phyloP scores from a whole-genome alignment of 1,140 invertebrate genomes.

The Rhynchophorus ferrugineus region DNA sequence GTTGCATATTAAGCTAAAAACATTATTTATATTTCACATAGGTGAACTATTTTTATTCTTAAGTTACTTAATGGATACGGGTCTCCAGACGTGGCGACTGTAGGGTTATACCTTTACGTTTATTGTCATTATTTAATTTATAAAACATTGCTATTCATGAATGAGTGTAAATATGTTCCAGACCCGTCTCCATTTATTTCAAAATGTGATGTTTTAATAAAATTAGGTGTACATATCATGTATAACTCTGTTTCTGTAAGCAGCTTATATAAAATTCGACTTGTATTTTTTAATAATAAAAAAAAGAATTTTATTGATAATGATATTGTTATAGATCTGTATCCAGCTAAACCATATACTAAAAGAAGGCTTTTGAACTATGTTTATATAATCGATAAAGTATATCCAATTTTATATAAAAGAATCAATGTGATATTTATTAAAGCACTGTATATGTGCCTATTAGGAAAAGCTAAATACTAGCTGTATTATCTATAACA shows the following conservation, averaged over 20 bases:
- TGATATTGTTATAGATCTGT: background rate
- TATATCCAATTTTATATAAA: constrained; percentile 10
- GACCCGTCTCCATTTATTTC: constrained; percentile 13
- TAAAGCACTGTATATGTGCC: constrained; percentile 11
- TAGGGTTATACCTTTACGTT: too few species aligned
- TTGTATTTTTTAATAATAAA: constrained; percentile 6
- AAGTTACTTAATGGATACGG: background rate
- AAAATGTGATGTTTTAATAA: constrained; percentile 35
- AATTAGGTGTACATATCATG: constrained; percentile 34
- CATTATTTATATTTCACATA: background rate
- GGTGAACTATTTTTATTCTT: background rate
- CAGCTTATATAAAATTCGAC: background rate
- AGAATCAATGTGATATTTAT: constrained; percentile 23
- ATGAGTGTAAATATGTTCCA: background rate
- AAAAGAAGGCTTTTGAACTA: constrained; percentile 3
- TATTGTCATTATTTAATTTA: background rate
- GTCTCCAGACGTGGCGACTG: too few species aligned
- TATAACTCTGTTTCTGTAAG: constrained; percentile 8
- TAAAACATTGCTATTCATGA: too few species aligned
- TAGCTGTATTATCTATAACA: background rate
- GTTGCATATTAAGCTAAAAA: background rate
- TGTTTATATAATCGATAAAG: constrained; percentile 8
- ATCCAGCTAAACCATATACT: background rate
- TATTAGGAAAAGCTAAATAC: constrained; percentile 6
- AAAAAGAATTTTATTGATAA: constrained; percentile 1